Percentiles rank a stretch among this genome's conserved stretches.
Evolutionary conservation across 2,113 vertebrate species (phyloP).

Genomic region (Hoplias malabaricus): DNA sequence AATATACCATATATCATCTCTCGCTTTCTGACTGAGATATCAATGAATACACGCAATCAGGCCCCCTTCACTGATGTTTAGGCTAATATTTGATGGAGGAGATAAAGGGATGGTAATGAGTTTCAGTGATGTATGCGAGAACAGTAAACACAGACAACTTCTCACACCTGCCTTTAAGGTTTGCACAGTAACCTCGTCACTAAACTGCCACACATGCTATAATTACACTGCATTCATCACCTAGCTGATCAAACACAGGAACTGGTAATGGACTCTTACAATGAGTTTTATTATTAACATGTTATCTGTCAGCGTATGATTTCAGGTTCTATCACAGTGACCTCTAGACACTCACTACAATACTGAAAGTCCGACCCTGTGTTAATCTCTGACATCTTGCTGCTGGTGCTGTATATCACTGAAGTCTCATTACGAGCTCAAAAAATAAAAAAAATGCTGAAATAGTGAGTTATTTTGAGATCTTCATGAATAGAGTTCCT

Average conservation of each 20-base stretch:
- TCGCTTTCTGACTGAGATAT: neutral
- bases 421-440: neutral
- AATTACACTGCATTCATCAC: neutral
- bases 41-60: neutral
- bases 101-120: constrained; percentile 8
- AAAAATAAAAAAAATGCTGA: neutral
- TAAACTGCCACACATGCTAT: neutral
- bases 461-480: neutral
- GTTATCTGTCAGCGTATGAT: no score
- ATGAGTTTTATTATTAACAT: neutral
- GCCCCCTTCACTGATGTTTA: neutral
- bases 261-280: neutral
- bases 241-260: neutral
- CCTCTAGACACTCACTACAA: neutral
- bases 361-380: neutral
- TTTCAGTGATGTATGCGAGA: neutral
- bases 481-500: no score
- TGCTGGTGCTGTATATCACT: neutral
- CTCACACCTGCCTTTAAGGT: constrained; percentile 30
- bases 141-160: constrained; percentile 21
- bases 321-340: neutral
- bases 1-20: neutral
- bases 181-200: constrained; percentile 3
- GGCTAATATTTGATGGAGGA: constrained; percentile 26
- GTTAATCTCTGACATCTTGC: no score